Percentiles rank a stretch among this genome's conserved stretches.
Conservation (phyloP, 2,113 vertebrate species). For the Rhynchomys soricoides region DNA sequence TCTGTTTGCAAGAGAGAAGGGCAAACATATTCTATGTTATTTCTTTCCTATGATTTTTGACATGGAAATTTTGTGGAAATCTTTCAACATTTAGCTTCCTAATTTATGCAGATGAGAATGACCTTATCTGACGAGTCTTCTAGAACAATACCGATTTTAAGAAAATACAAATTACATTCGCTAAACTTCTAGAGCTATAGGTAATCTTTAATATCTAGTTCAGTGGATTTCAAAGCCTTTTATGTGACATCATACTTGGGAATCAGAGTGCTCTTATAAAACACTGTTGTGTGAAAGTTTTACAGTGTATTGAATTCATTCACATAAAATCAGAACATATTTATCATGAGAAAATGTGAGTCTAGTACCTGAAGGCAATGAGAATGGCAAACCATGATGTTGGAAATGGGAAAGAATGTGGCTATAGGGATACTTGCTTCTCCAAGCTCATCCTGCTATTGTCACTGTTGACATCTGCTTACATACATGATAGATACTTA, state of each 20-base stretch:
- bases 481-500: neutral
- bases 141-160: neutral
- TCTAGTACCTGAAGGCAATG: neutral
- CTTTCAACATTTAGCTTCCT: neutral
- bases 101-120: neutral
- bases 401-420: neutral
- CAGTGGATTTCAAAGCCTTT: neutral
- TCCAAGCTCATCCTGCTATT: neutral
- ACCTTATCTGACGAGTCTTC: neutral
- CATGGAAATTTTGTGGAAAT: neutral
- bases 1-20: neutral
- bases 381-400: neutral
- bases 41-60: neutral
- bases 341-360: neutral
- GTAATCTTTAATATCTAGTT: neutral
- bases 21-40: neutral
- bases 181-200: fast-evolving
- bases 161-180: neutral
- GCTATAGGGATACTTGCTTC: neutral
- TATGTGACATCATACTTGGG: neutral
- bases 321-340: neutral
- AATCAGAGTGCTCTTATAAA: neutral
- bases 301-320: neutral
- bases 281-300: neutral
- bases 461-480: neutral